Base-by-base conservation (phyloP, 2,113 vertebrate species). In the Cettia cetti region DNA sequence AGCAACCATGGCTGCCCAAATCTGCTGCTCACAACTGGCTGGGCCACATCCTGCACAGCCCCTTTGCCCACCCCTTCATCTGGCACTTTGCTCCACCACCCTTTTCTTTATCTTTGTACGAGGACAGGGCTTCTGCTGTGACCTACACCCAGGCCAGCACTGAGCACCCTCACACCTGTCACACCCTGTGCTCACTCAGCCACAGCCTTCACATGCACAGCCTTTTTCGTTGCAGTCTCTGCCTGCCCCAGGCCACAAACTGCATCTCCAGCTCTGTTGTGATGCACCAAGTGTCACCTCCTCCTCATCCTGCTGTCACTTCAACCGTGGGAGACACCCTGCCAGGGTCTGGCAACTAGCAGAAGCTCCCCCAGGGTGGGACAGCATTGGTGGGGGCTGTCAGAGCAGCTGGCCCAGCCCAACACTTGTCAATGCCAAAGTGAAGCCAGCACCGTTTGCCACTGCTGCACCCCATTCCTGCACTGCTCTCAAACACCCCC, bases 181-280 rank as follows among this genome's bases (percentile, higher is more conserved):
- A 3, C 74, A 63, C 8, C n/a, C 12, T 11, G 4, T 0, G 0
- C 28, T 50, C 49, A 9, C 24, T 24, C 19, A 7, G n/a, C 72
- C 20, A 4, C 69, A 81, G 28, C 47, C 31, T 68, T 91, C 3
- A 0, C 81, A 77, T 40, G 5, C 1, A 0, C 16, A 63, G 63
- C 63, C 26, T 13, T 44, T 30, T 18, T 30, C 27, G 8, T 12
- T 3, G 0, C 0, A 0, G 4, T 4, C 42, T 45, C 37, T 1
- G 19, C 68, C 49, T 33, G 18, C 21, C 33, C 18, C 24, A 5
- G 7, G 2, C 40, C 8, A 21, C 35, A 13, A 9, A 21, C 35
- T 23, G 30, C 70, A 31, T 6, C 24, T n/a, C 6, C 3, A 3
- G 17, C 1, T 2, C 82, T 33, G 35, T 44, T 65, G 44, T 0